Evolutionary conservation across 2,888 invertebrate species (phyloP).

Genomic region (Digitonthophagus gazella): DNA sequence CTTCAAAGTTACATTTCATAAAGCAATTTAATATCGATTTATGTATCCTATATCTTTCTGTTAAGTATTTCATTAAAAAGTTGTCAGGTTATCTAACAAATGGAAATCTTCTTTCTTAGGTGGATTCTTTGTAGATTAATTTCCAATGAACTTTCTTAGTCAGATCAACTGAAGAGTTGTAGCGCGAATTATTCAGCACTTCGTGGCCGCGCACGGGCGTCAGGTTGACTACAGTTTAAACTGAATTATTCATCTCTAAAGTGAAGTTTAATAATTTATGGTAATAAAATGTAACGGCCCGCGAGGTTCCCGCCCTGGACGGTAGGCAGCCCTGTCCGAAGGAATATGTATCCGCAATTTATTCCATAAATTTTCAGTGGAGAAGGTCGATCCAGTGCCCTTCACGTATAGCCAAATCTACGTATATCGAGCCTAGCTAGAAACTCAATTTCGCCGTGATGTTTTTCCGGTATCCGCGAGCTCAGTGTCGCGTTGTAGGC

Average conservation of each 20-base stretch:
- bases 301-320: neutral
- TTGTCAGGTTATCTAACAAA: neutral
- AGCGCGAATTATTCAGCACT: neutral
- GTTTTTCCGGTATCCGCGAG: neutral
- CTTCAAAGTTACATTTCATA: too few species aligned
- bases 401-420: neutral
- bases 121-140: neutral
- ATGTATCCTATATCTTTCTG: too few species aligned
- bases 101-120: neutral
- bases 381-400: neutral
- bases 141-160: neutral
- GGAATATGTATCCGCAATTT: neutral
- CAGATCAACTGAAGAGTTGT: neutral
- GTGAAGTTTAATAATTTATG: neutral
- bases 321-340: neutral
- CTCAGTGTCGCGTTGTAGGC: neutral
- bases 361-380: neutral
- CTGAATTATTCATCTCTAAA: neutral
- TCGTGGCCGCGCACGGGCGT: neutral
- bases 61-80: too few species aligned
- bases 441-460: too few species aligned
- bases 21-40: too few species aligned
- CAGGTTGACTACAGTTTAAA: neutral
- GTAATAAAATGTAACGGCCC: neutral
- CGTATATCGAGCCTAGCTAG: neutral